Conservation (phyloP, 2,888 invertebrate species). For the Caprella mutica region DNA sequence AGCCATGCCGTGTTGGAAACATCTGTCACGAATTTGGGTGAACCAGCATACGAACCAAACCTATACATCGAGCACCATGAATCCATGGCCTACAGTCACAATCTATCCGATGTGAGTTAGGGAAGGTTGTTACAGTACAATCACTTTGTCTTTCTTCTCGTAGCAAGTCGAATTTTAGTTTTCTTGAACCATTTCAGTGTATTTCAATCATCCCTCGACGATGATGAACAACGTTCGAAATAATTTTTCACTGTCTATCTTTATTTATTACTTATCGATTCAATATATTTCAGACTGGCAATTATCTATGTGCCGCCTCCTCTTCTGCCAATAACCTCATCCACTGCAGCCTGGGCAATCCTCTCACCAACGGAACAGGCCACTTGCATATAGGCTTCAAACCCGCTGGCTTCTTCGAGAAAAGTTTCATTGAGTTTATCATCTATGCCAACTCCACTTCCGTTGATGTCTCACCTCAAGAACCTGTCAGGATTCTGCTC, state of each 20-base stretch:
- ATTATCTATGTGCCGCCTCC: conserved; percentile 17
- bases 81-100: background rate
- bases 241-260: too few species aligned
- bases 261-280: too few species aligned
- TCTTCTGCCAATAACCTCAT: conserved; percentile 21
- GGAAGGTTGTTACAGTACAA: background rate
- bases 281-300: conserved; percentile 36
- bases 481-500: conserved; percentile 47
- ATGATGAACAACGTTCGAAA: too few species aligned
- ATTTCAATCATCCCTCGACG: too few species aligned
- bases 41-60: conserved; percentile 80
- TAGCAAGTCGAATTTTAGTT: too few species aligned
- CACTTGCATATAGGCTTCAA: conserved; percentile 67
- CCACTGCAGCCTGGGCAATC: conserved; percentile 57
- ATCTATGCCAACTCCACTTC: conserved; percentile 81
- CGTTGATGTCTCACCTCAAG: conserved; percentile 48
- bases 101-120: background rate
- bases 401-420: conserved; percentile 60
- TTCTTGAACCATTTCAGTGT: too few species aligned
- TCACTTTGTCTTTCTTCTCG: too few species aligned
- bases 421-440: conserved; percentile 56
- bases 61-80: conserved; percentile 57
- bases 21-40: conserved; percentile 62
- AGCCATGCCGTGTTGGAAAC: conserved; percentile 66
- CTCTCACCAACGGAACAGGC: conserved; percentile 55